These are phyloP conservation scores for Corythoichthys intestinalis DNA, from an alignment of 2,113 vertebrate species.

Conservation along the genomic window DNA sequence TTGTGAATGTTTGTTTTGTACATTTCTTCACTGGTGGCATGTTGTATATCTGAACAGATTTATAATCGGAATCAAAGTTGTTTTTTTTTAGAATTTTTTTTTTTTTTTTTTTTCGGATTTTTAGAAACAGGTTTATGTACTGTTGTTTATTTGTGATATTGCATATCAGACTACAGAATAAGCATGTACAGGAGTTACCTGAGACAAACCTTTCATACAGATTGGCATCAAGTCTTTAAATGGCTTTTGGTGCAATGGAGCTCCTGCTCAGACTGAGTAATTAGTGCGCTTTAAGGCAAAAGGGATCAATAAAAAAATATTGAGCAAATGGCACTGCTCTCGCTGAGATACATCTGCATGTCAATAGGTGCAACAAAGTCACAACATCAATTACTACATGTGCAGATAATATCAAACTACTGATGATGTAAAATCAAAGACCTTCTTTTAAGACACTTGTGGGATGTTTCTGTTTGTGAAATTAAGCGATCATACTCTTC, in stretches of 20 bases:
- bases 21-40: background rate
- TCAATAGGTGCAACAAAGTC: background rate
- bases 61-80: background rate
- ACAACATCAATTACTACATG: background rate
- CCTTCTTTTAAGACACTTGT: too few relatives aligned
- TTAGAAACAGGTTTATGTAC: background rate
- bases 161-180: background rate
- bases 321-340: background rate
- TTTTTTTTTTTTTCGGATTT: background rate
- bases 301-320: background rate
- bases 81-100: background rate
- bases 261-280: background rate
- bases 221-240: background rate
- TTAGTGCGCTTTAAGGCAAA: background rate
- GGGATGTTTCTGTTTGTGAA: too few relatives aligned
- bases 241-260: background rate
- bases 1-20: background rate
- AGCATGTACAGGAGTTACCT: background rate
- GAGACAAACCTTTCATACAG: background rate
- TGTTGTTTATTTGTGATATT: background rate
- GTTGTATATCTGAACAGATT: background rate
- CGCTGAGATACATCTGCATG: background rate
- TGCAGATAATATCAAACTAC: too few relatives aligned
- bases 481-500: too few relatives aligned
- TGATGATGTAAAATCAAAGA: too few relatives aligned